Percentiles rank a stretch among this genome's conserved stretches.
phyloP scores from a whole-genome alignment of 2,113 vertebrate genomes.

The Corvus hawaiiensis region DNA sequence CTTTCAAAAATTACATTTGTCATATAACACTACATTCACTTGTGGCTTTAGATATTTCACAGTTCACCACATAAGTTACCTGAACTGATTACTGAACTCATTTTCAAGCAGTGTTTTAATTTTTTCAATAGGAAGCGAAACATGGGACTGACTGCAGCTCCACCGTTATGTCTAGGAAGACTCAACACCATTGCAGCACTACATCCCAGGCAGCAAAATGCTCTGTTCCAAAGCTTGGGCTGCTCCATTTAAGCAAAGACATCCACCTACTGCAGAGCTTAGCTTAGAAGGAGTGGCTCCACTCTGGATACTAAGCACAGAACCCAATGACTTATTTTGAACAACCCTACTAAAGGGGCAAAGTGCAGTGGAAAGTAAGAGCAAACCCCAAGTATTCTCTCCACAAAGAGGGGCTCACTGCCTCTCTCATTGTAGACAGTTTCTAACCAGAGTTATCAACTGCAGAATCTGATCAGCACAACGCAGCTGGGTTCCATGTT shows the following conservation, averaged over 20 bases:
- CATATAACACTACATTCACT: background rate
- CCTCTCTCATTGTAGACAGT: background rate
- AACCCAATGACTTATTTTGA: background rate
- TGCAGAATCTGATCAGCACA: background rate
- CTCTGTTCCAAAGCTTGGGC: background rate
- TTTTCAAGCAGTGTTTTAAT: background rate
- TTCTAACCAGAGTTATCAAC: background rate
- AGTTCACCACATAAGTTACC: background rate
- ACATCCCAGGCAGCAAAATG: background rate
- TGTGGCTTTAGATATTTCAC: background rate
- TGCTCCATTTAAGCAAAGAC: background rate
- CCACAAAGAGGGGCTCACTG: background rate
- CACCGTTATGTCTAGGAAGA: background rate
- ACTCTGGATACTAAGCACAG: background rate
- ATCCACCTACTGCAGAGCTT: background rate
- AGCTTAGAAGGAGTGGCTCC: background rate
- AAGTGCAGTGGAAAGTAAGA: constrained; percentile 32
- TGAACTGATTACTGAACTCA: background rate
- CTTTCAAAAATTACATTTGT: background rate
- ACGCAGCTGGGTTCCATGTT: background rate
- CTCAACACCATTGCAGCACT: background rate
- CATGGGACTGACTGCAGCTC: background rate
- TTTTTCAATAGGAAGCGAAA: background rate
- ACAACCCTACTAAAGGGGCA: background rate
- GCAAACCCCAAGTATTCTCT: background rate